phyloP scores from a whole-genome alignment of 1,140 invertebrate genomes.

The Leptonema lineaticorne region DNA sequence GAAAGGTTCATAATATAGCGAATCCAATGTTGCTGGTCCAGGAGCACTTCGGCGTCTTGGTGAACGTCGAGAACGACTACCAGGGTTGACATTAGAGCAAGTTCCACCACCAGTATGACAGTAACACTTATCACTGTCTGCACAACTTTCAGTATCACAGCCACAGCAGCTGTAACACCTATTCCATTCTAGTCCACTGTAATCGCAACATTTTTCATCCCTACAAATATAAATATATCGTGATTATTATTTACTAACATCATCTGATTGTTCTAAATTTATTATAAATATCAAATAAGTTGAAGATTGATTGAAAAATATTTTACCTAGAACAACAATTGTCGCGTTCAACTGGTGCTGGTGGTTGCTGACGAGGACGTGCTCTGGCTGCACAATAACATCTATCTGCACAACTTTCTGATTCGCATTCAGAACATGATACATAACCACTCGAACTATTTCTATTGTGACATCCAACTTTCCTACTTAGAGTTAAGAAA shows the following conservation, averaged over 20 bases:
- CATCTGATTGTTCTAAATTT: background rate
- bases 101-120: conserved; percentile 52
- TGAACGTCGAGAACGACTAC: conserved; percentile 22
- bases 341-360: conserved; percentile 41
- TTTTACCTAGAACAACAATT: conserved; percentile 34
- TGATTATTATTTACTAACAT: background rate
- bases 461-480: conserved; percentile 60
- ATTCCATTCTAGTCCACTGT: conserved; percentile 45
- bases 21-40: conserved; percentile 39
- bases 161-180: conserved; percentile 60
- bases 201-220: conserved; percentile 47
- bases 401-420: conserved; percentile 75
- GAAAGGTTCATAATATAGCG: conserved; percentile 38
- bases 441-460: conserved; percentile 76
- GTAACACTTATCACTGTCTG: conserved; percentile 87
- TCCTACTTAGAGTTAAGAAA: conserved; percentile 58
- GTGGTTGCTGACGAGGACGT: conserved; percentile 37
- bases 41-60: conserved; percentile 31
- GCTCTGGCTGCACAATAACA: conserved; percentile 63
- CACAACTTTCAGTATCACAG: conserved; percentile 84
- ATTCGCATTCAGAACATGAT: conserved; percentile 84
- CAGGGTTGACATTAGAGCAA: background rate
- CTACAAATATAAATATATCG: conserved; percentile 42
- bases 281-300: background rate
- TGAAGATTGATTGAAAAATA: background rate